Base-by-base conservation (phyloP, 2,113 vertebrate genomes). In the Thunnus thynnus region DNA sequence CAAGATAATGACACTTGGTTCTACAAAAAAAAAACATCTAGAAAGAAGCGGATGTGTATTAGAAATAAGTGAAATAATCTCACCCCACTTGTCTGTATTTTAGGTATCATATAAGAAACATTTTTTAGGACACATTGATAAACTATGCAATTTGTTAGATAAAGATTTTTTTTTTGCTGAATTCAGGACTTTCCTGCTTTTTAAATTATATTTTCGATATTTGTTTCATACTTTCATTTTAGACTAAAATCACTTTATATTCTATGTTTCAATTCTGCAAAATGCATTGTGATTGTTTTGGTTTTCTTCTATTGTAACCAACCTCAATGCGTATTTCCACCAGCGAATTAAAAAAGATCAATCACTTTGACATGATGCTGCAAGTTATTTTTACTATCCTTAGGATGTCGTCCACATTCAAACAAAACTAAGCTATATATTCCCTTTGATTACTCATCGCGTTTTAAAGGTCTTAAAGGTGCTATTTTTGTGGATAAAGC, bases 401-500 rank as follows among this genome's bases (percentile, higher is more conserved):
- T 58, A 13, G 12, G 1, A 62, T 61, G 68, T 55, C 54, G 3
- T 67, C 20, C 41, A 54, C 48, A 14, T 55, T n/a, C 48, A 36
- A 3, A 13, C 13, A 30, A 27, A 41, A 58, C 5, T 20, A 20
- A 57, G 25, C 44, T 52, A 44, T 62, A 70, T 36, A 78, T 50
- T 47, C 47, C 32, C 63, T 0, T 4, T 25, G 14, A 62, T 67
- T 72, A 71, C 2, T 27, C 36, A 8, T 18, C 48, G n/a, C 71
- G 73, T 78, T 75, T 14, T 66, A 14, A 67, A 20, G 41, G 2
- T 65, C 71, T 84, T 61, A 71, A 54, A 7, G 0, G 20, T 20
- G 74, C 84, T 88, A 66, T 91, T 86, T 80, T 25, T 46, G 80
- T 13, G 65, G 70, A 70, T 78, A 57, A 52, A 57, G 56, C 73